Evolutionary conservation across 2,888 invertebrate species (phyloP).

Genomic region (Hypomecis atomaria): DNA sequence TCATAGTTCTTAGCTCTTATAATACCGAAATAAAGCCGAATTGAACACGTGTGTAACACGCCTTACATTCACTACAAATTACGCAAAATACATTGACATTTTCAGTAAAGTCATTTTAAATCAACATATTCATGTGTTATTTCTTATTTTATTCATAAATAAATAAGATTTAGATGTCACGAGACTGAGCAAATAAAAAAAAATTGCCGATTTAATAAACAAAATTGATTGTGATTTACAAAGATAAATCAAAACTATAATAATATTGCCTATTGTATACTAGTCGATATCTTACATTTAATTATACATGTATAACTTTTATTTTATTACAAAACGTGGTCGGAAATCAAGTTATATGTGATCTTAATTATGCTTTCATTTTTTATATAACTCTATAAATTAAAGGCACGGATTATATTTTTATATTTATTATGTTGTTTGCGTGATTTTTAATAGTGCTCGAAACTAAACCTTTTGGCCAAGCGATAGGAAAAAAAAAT

Average conservation of each 20-base stretch:
- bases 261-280: slow-evolving; percentile 22
- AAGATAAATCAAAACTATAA: slow-evolving; percentile 14
- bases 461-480: no score
- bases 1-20: no score
- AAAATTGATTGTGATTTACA: slow-evolving; percentile 27
- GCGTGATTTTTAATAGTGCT: background rate
- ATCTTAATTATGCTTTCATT: slow-evolving; percentile 20
- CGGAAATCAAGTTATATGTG: slow-evolving; percentile 12
- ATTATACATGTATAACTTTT: slow-evolving; percentile 13
- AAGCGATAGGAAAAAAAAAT: no score
- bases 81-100: no score
- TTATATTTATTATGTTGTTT: background rate
- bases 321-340: slow-evolving; percentile 32
- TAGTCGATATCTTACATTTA: slow-evolving; percentile 32
- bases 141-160: no score
- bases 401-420: slow-evolving; percentile 19
- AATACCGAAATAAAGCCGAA: no score
- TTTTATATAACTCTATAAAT: slow-evolving; percentile 7
- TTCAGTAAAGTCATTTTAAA: no score
- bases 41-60: no score
- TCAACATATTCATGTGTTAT: no score
- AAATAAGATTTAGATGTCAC: slow-evolving; percentile 6
- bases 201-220: slow-evolving; percentile 31
- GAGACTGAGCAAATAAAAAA: slow-evolving; percentile 15
- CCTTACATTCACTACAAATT: no score